Evolutionary conservation across 1,140 invertebrate genomes (phyloP).

Genomic region (Drosophila ogumai): DNA sequence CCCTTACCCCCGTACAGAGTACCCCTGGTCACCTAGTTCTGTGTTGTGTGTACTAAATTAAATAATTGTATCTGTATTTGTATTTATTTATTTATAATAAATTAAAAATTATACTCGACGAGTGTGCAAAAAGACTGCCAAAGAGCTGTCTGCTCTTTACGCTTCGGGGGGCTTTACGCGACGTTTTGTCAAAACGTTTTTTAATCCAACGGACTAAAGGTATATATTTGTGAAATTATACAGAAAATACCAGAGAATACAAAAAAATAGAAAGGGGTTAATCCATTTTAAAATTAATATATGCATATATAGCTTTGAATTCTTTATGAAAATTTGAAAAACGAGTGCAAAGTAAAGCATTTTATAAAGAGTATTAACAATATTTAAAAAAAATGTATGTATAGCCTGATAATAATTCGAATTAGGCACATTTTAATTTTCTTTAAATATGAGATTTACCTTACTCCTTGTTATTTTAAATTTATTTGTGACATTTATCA

Average conservation of each 20-base stretch:
- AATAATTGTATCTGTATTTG: slow-evolving; percentile 66
- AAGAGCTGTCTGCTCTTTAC: slow-evolving; percentile 15
- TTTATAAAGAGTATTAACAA: too few relatives aligned
- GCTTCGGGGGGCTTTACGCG: slow-evolving; percentile 30
- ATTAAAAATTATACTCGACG: slow-evolving; percentile 66
- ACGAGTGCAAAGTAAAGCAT: not conserved
- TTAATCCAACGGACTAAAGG: slow-evolving; percentile 52
- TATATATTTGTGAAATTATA: slow-evolving; percentile 46
- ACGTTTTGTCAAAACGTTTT: slow-evolving; percentile 77
- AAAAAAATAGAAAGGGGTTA: not conserved
- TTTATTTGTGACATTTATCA: not conserved
- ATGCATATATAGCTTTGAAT: not conserved
- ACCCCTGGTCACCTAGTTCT: slow-evolving; percentile 32
- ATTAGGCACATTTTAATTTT: not conserved
- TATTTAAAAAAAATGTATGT: too few relatives aligned
- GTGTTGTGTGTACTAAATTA: slow-evolving; percentile 49
- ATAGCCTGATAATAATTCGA: not conserved
- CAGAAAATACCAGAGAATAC: slow-evolving; percentile 13
- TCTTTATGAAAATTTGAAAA: not conserved
- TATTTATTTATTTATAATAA: slow-evolving; percentile 82
- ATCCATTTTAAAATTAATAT: not conserved
- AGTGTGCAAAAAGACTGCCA: slow-evolving; percentile 27
- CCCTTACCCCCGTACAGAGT: slow-evolving; percentile 15
- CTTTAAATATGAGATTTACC: too few relatives aligned
- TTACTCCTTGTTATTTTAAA: not conserved